Conservation (phyloP, 1,140 invertebrate genomes). For the Eurosta solidaginis region DNA sequence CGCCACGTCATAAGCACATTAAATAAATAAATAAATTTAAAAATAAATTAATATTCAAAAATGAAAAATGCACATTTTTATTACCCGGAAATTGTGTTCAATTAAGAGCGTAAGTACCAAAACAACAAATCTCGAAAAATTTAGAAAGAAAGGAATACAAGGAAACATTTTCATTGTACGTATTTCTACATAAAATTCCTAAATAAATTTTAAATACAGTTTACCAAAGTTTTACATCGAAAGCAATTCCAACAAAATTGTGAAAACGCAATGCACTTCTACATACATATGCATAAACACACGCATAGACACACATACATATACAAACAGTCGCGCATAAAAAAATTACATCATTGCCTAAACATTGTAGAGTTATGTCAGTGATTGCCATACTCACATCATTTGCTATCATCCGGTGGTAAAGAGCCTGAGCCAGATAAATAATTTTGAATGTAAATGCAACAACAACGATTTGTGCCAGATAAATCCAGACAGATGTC, state of each 20-base stretch:
- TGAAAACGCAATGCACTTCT: neutral
- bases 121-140: neutral
- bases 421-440: no score
- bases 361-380: no score
- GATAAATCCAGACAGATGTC: no score
- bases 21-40: neutral
- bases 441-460: no score
- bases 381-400: no score
- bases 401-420: no score
- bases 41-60: conserved; percentile 10
- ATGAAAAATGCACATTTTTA: neutral
- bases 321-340: neutral
- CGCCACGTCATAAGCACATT: neutral
- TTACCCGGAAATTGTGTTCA: conserved; percentile 5
- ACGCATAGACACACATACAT: neutral
- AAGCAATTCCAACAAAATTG: neutral
- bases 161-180: no score
- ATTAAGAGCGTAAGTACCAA: neutral
- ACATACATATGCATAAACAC: neutral
- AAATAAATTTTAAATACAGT: conserved; percentile 1
- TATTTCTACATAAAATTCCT: neutral
- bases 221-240: neutral
- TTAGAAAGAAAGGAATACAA: neutral
- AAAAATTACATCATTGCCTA: neutral
- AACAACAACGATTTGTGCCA: no score